Evolutionary conservation across 2,888 invertebrate species (phyloP).

Genomic region (Hedya salicella): DNA sequence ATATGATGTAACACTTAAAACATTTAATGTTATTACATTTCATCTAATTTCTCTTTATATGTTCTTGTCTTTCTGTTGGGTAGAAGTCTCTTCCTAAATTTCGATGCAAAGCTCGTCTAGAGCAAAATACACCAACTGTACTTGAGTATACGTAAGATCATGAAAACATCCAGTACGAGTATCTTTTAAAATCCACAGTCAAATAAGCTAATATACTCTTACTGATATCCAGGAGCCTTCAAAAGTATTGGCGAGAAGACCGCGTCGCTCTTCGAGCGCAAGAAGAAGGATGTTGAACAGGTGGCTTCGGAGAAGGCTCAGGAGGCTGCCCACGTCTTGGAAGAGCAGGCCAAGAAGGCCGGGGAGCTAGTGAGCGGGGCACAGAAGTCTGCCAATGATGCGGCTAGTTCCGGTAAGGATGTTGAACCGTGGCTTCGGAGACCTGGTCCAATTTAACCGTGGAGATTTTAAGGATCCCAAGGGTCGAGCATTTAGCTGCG

Average conservation of each 20-base stretch:
- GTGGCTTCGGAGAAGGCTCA: constrained; percentile 86
- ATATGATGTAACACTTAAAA: too few species aligned
- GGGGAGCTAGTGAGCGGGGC: constrained; percentile 86
- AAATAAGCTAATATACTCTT: constrained; percentile 8
- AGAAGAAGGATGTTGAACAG: constrained; percentile 89
- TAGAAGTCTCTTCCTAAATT: too few species aligned
- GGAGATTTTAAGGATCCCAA: too few species aligned
- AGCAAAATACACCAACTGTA: too few species aligned
- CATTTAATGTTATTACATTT: too few species aligned
- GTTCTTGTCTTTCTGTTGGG: too few species aligned
- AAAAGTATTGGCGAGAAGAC: constrained; percentile 90
- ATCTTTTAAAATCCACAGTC: neutral
- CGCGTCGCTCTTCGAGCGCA: constrained; percentile 88
- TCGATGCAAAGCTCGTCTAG: too few species aligned
- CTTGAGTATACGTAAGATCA: too few species aligned
- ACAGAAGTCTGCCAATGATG: constrained; percentile 81
- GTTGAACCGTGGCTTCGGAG: neutral
- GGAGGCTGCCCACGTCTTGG: constrained; percentile 86
- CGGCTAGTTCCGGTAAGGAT: constrained; percentile 72
- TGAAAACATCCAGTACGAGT: too few species aligned
- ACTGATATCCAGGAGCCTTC: constrained; percentile 85
- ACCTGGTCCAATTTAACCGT: neutral
- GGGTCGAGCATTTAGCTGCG: too few species aligned
- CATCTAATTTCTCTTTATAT: too few species aligned
- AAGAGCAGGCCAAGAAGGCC: constrained; percentile 87